Evolutionary conservation across 1,140 invertebrate species (phyloP).

Genomic region (Aricia agestis): DNA sequence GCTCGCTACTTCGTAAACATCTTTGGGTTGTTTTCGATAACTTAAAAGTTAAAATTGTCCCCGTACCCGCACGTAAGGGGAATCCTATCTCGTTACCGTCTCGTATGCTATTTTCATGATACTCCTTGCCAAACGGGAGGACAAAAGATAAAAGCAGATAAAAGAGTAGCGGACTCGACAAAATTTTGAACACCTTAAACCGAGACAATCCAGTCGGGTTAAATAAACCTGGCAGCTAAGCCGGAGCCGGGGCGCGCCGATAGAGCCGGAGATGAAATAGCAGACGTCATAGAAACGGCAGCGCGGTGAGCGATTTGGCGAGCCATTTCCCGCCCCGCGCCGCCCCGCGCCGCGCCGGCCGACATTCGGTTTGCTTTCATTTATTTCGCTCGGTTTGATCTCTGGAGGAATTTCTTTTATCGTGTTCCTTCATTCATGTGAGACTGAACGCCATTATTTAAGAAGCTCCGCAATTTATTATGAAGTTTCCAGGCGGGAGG

Average conservation of each 20-base stretch:
- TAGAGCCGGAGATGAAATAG: constrained; percentile 35
- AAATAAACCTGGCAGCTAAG: not conserved
- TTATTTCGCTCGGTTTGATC: constrained; percentile 54
- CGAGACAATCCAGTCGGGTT: not conserved
- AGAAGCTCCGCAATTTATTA: constrained; percentile 42
- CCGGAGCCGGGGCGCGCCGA: not conserved
- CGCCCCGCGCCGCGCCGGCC: not conserved
- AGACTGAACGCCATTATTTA: constrained; percentile 38
- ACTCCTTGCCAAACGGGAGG: too few relatives aligned
- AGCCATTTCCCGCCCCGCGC: constrained; percentile 18
- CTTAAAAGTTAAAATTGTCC: not conserved
- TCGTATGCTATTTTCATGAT: not conserved
- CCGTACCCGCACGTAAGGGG: not conserved
- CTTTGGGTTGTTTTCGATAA: not conserved
- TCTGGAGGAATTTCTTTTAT: constrained; percentile 58
- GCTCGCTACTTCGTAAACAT: not conserved
- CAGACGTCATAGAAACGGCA: constrained; percentile 27
- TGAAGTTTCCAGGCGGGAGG: constrained; percentile 39
- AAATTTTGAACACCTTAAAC: not conserved
- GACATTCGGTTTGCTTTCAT: constrained; percentile 35
- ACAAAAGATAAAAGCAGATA: not conserved
- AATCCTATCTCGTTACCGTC: not conserved
- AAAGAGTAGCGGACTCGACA: not conserved
- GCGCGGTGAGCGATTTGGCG: constrained; percentile 25
- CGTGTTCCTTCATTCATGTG: constrained; percentile 47